Evolutionary conservation across 2,888 invertebrate species (phyloP).

Genomic region (Trachelus iudaicus): DNA sequence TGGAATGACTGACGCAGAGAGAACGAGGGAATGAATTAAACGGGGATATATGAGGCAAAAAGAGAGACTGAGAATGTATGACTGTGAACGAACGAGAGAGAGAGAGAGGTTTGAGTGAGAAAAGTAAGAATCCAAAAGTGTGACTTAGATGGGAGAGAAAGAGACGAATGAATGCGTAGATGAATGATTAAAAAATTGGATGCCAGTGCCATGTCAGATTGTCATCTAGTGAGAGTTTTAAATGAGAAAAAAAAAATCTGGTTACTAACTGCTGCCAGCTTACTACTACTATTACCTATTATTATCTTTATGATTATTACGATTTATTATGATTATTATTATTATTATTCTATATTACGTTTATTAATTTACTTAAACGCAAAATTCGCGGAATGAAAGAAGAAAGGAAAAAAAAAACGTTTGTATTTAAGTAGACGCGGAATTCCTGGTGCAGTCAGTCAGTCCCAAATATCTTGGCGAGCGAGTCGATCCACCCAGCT

Average conservation of each 20-base stretch:
- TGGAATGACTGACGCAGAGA: slow-evolving; percentile 12
- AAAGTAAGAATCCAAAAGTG: background rate
- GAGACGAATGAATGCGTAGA: background rate
- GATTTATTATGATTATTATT: slow-evolving; percentile 56
- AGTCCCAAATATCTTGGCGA: slow-evolving; percentile 31
- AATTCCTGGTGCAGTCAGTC: slow-evolving; percentile 61
- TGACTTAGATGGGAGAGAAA: background rate
- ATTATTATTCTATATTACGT: slow-evolving; percentile 56
- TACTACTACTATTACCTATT: slow-evolving; percentile 56
- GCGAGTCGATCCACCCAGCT: slow-evolving; percentile 11
- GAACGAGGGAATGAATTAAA: slow-evolving; percentile 21
- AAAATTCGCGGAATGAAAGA: slow-evolving; percentile 29
- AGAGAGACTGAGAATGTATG: slow-evolving; percentile 5
- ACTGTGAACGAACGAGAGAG: background rate
- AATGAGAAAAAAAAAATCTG: slow-evolving; percentile 40
- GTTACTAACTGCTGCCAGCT: slow-evolving; percentile 64
- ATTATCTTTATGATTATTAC: slow-evolving; percentile 57
- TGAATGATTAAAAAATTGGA: slow-evolving; percentile 35
- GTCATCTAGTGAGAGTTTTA: slow-evolving; percentile 55
- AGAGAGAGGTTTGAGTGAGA: background rate
- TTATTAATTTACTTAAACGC: slow-evolving; percentile 61
- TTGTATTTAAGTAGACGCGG: slow-evolving; percentile 41
- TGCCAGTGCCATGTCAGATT: slow-evolving; percentile 63
- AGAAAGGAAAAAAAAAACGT: background rate
- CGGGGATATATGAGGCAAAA: slow-evolving; percentile 28